Percentiles rank a stretch among this genome's conserved stretches.
Evolutionary conservation across 2,797 vertebrate genomes (phyloP).

Genomic region (Lagorchestes hirsutus): DNA sequence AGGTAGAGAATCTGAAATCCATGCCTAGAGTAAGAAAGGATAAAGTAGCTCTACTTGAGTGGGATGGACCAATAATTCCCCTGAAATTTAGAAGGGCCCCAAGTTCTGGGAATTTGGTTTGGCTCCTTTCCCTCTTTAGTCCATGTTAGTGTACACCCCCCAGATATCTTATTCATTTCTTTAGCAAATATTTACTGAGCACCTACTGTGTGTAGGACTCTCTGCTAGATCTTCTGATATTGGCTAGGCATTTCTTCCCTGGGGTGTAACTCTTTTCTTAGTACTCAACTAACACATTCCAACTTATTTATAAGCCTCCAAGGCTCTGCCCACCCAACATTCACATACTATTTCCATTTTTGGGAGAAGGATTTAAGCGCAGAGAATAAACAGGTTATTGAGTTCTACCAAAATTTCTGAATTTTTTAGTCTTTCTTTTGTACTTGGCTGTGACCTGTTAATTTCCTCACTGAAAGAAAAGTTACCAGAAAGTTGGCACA

Average conservation of each 20-base stretch:
- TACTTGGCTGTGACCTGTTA: not conserved
- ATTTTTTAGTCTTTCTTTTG: not conserved
- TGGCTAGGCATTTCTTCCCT: not conserved
- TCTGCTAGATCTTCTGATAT: not conserved
- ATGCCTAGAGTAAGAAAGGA: not conserved
- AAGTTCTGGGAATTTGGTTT: not conserved
- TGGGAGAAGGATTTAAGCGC: not conserved
- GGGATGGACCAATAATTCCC: not conserved
- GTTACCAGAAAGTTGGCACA: not conserved
- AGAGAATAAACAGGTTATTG: not conserved
- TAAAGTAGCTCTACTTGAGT: not conserved
- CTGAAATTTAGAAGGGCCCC: not conserved
- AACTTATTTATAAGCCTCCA: not conserved
- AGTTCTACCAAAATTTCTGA: not conserved
- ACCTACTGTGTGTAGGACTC: not conserved
- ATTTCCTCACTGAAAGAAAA: not conserved
- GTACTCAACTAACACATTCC: not conserved
- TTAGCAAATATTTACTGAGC: not conserved
- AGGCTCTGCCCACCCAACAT: not conserved
- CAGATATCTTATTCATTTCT: not conserved
- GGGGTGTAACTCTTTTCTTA: not conserved
- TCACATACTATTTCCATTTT: not conserved
- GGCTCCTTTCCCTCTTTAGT: not conserved
- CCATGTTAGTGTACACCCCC: too few species aligned
- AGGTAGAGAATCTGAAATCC: conserved; percentile 1